These are phyloP conservation scores for Lepus townsendii DNA, from an alignment of 2,797 vertebrate species.

Conservation along the genomic window DNA sequence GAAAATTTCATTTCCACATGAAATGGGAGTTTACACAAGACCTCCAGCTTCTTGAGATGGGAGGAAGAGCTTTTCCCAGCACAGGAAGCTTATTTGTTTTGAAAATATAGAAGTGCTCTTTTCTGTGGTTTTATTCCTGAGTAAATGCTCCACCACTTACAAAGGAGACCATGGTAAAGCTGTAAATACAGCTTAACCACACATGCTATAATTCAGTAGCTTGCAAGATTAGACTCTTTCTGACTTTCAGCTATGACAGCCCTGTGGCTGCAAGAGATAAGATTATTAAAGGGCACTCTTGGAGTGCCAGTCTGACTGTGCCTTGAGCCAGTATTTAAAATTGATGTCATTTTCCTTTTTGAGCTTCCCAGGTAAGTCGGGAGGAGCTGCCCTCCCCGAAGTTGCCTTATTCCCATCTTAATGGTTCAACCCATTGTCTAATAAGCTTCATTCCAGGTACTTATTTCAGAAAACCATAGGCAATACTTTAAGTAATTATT, in stretches of 20 bases:
- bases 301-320: neutral
- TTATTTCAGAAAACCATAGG: neutral
- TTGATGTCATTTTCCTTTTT: slow-evolving; percentile 36
- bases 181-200: neutral
- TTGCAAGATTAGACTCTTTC: neutral
- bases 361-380: neutral
- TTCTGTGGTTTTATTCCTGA: slow-evolving; percentile 13
- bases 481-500: slow-evolving; percentile 15
- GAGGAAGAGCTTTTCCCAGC: neutral
- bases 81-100: neutral
- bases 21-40: neutral
- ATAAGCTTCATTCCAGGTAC: slow-evolving; percentile 23
- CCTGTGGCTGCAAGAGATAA: slow-evolving; percentile 5
- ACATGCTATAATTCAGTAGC: neutral
- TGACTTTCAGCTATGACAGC: neutral
- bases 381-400: neutral
- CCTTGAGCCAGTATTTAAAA: slow-evolving; percentile 15
- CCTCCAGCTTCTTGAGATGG: slow-evolving; percentile 8
- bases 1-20: neutral
- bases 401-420: neutral
- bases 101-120: neutral
- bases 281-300: slow-evolving; percentile 13
- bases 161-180: neutral
- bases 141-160: neutral
- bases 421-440: neutral